Conservation (phyloP, 2,113 vertebrate species). For the Scomber japonicus region DNA sequence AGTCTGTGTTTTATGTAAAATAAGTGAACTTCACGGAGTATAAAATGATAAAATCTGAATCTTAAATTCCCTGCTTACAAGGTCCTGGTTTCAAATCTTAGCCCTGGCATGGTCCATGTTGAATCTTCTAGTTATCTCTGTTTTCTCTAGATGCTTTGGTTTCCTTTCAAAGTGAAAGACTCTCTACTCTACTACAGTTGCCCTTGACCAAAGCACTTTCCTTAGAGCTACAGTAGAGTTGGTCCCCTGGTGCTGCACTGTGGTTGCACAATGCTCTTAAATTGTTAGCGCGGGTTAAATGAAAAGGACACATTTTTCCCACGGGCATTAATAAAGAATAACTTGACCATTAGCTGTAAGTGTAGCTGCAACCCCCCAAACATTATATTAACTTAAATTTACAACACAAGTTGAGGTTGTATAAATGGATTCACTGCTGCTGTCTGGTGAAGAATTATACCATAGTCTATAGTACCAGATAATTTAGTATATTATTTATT, state of each 20-base stretch:
- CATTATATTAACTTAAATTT: conserved; percentile 21
- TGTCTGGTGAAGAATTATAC: neutral
- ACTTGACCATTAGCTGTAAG: conserved; percentile 21
- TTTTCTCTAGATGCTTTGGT: neutral
- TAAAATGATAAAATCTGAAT: conserved; percentile 26
- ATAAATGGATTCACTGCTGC: neutral
- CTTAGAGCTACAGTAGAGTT: conserved; percentile 15
- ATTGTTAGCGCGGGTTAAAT: conserved; percentile 42
- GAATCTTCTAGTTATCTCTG: neutral
- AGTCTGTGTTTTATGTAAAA: conserved; percentile 21
- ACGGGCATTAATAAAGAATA: conserved; percentile 53
- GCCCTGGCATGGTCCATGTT: neutral
- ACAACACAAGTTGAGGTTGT: neutral
- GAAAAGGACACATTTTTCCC: conserved; percentile 38
- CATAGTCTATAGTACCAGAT: neutral
- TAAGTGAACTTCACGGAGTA: conserved; percentile 19
- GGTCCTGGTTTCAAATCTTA: neutral
- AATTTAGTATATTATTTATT: neutral
- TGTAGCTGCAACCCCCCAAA: neutral
- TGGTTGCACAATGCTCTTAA: conserved; percentile 35
- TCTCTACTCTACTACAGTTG: neutral
- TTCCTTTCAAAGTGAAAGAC: neutral
- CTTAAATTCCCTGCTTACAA: neutral
- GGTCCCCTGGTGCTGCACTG: conserved; percentile 29
- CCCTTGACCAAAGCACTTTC: conserved; percentile 44